Base-by-base conservation (phyloP, 23 tunicate species). In the Phallusia fumigata region DNA sequence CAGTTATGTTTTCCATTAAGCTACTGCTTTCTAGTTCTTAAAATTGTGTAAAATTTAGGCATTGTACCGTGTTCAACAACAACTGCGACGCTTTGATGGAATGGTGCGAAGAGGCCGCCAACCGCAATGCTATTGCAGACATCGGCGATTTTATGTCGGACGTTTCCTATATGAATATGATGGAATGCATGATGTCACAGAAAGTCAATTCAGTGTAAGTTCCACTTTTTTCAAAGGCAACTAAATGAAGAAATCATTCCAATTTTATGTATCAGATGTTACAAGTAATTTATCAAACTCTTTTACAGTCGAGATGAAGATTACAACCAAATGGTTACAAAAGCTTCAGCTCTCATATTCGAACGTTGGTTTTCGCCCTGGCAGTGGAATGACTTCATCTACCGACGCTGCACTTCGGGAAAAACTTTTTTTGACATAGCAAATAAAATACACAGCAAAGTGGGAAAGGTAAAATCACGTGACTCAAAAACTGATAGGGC, bases 121-220 rank as follows among this genome's bases (percentile, higher is more conserved):
- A 35, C 11, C 30, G n/a, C 12, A 53, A 36, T 12, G 36, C 22
- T 6, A 69, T 74, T 32, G 40, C 35, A 18, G 83, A 85, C 45
- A 49, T 85, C 47, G 49, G 74, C 26, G 76, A 69, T 30, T 49
- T 33, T 12, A 45, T 85, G 24, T 22, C 35, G 0, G 49, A 65
- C 8, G 6, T 32, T 8, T 22, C 89, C 10, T 85, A 65, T 79
- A 49, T 36, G 19, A 85, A 85, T 53, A 79, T 85, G 79, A 85
- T 85, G 89, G 79, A 79, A 79, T 85, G 89, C 79, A 82, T 85
- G 79, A 79, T 85, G 83, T 85, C 89, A 79, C 89, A 85, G 65
- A 19, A 79, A 76, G 81, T 64, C 19, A 33, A 24, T 6, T 58
- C 69, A 6, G 69, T 58, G 69, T 58, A 58, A 58, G 69, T 58